Conservation (phyloP, 2,797 vertebrate genomes). For the Falco peregrinus region DNA sequence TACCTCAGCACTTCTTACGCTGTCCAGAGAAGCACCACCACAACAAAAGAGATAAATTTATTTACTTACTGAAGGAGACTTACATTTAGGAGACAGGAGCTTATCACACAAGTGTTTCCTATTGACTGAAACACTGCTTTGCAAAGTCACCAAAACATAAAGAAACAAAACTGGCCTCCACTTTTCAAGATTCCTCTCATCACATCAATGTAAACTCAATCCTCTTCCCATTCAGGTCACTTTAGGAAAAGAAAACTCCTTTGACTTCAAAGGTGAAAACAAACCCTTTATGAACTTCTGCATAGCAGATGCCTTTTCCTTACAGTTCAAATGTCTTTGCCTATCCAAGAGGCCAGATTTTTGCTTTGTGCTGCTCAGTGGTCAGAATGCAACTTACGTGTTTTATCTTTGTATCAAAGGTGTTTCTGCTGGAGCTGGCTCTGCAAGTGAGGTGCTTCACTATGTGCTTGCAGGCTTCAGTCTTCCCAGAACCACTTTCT, state of each 20-base stretch:
- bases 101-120: background rate
- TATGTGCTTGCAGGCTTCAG: conserved; percentile 90
- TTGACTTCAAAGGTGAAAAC: background rate
- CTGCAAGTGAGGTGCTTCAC: conserved; percentile 87
- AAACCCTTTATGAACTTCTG: background rate
- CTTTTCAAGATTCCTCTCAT: background rate
- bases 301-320: background rate
- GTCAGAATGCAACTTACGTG: conserved; percentile 82
- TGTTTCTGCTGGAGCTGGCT: conserved; percentile 78
- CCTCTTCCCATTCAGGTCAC: background rate
- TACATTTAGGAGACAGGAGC: background rate
- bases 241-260: background rate
- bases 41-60: background rate
- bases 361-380: background rate
- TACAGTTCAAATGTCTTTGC: background rate
- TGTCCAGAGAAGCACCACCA: background rate
- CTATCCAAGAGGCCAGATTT: background rate
- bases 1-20: background rate
- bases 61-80: background rate
- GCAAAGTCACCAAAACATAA: background rate
- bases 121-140: background rate
- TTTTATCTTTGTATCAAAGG: conserved; percentile 86
- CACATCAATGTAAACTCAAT: background rate
- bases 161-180: background rate
- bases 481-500: conserved; percentile 94